Conservation (phyloP, 2,797 vertebrate species). For the Mus minutoides region DNA sequence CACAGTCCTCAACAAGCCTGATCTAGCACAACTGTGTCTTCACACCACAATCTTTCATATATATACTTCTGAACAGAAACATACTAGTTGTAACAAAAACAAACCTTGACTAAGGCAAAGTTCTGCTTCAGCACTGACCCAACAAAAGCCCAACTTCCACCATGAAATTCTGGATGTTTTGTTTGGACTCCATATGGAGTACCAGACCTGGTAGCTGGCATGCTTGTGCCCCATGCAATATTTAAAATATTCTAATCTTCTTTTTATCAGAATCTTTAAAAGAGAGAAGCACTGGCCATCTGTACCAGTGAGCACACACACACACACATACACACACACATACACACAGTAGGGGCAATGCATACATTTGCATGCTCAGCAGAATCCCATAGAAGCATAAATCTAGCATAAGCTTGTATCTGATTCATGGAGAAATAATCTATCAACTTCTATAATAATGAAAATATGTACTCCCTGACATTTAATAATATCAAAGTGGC, state of each 20-base stretch:
- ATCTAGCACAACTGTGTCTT: background rate
- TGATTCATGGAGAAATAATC: background rate
- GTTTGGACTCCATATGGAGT: too few relatives aligned
- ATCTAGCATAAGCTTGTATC: background rate
- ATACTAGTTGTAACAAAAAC: slow-evolving; percentile 2
- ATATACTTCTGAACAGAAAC: background rate
- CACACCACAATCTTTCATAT: background rate
- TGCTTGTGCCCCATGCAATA: too few relatives aligned
- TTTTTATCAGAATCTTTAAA: slow-evolving; percentile 25
- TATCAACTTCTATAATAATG: slow-evolving; percentile 46
- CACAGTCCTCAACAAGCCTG: slow-evolving; percentile 4
- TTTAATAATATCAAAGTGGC: slow-evolving; percentile 67
- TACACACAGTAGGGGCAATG: slow-evolving; percentile 33
- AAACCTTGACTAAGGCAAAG: slow-evolving; percentile 1
- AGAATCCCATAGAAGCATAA: slow-evolving; percentile 38
- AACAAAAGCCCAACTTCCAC: background rate
- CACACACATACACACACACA: background rate
- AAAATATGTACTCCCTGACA: background rate
- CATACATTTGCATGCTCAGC: slow-evolving; percentile 40
- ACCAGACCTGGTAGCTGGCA: background rate
- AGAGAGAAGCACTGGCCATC: background rate
- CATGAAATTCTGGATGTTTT: too few relatives aligned
- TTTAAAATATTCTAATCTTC: background rate
- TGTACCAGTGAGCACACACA: slow-evolving; percentile 45
- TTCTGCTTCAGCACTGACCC: background rate